These are phyloP conservation scores for Cariama cristata DNA, from an alignment of 2,113 vertebrate genomes.

Conservation along the genomic window DNA sequence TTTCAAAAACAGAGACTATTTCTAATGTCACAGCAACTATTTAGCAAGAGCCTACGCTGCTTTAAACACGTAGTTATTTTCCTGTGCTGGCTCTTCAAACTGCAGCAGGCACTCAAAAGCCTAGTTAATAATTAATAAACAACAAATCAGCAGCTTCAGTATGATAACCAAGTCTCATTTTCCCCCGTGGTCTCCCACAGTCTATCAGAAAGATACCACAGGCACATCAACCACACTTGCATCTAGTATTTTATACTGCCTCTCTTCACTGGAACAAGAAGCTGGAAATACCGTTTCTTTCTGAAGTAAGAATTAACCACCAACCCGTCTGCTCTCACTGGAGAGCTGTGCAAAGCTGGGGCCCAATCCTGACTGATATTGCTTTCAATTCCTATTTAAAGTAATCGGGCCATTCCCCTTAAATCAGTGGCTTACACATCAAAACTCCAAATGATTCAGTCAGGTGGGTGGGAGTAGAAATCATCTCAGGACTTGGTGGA, in stretches of 20 bases:
- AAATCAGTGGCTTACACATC: conserved; percentile 8
- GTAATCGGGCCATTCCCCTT: conserved; percentile 13
- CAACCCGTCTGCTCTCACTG: not conserved
- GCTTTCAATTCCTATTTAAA: not conserved
- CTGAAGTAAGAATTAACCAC: conserved; percentile 1
- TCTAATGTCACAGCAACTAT: not conserved
- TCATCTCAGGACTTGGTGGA: conserved; percentile 6
- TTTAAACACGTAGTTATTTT: conserved; percentile 21
- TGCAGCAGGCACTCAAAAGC: not conserved
- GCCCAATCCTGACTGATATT: not conserved
- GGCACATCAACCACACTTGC: not conserved
- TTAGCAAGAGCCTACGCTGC: not conserved
- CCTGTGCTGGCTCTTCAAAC: not conserved
- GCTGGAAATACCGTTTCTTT: not conserved
- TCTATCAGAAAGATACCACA: conserved; percentile 18
- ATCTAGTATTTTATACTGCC: not conserved
- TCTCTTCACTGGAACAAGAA: not conserved
- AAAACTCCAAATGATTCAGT: not conserved
- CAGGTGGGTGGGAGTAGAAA: not conserved
- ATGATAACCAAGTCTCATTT: conserved; percentile 27
- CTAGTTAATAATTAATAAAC: conserved; percentile 61
- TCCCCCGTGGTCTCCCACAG: conserved; percentile 22
- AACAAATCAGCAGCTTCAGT: conserved; percentile 40
- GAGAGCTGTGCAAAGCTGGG: not conserved
- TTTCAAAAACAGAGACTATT: not conserved